Conservation (phyloP, 2,113 vertebrate genomes). For the Psittacara wagleri region DNA sequence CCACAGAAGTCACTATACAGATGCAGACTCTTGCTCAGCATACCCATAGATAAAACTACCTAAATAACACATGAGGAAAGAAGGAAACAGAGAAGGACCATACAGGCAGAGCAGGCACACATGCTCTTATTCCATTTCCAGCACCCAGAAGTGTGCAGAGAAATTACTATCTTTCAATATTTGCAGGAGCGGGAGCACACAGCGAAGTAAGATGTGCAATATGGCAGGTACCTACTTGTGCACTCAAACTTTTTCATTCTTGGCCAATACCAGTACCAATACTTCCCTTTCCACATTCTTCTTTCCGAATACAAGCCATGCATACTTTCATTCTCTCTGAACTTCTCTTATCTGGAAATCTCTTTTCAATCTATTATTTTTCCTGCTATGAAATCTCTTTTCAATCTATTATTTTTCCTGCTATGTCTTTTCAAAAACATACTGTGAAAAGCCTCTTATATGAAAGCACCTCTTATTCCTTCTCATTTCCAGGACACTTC, state of each 20-base stretch:
- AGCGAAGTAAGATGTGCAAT: background rate
- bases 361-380: background rate
- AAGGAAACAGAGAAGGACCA: background rate
- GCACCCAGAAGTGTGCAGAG: background rate
- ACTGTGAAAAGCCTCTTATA: background rate
- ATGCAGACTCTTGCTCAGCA: background rate
- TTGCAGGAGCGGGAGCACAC: background rate
- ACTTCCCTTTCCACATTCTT: background rate
- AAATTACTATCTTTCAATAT: background rate
- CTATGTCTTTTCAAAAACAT: background rate
- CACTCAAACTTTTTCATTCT: background rate
- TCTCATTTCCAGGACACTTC: slow-evolving; percentile 25
- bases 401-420: background rate
- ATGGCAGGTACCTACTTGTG: background rate
- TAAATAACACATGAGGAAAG: background rate
- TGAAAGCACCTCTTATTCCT: background rate
- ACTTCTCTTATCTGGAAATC: background rate
- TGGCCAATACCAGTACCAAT: background rate
- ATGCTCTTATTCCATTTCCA: background rate
- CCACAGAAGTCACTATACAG: too few species aligned
- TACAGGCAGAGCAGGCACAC: background rate
- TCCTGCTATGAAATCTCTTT: background rate
- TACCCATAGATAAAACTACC: fast-evolving
- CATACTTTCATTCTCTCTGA: background rate
- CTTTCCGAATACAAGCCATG: fast-evolving